phyloP scores from a whole-genome alignment of 2,888 invertebrate species.

The Eupithecia vulgata region DNA sequence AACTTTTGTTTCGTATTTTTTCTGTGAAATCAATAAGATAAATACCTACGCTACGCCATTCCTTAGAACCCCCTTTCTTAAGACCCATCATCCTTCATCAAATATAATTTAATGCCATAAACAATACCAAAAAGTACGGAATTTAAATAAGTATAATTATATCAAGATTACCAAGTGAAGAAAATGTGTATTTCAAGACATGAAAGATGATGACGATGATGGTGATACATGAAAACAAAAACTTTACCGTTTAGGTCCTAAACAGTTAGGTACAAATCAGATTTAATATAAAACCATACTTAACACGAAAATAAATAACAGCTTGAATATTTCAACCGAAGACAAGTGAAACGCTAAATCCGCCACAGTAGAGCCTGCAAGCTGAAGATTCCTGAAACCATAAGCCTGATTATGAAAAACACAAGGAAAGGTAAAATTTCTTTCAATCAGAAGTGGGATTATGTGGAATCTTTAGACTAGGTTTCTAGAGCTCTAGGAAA shows the following conservation, averaged over 20 bases:
- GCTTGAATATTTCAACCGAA: not conserved
- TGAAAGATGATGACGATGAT: not conserved
- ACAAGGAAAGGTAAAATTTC: not conserved
- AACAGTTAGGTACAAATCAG: not conserved
- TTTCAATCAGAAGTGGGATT: not conserved
- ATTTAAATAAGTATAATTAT: not conserved
- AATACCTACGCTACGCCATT: not conserved
- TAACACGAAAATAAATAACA: not conserved
- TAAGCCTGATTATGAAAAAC: not conserved
- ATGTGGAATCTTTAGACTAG: not conserved
- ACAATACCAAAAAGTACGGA: not conserved
- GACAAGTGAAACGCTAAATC: not conserved
- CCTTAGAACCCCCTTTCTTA: not conserved
- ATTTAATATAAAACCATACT: not conserved
- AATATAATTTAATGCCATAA: not conserved
- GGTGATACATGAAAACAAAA: not conserved
- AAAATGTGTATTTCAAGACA: not conserved
- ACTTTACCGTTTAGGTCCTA: not conserved
- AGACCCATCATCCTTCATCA: not conserved
- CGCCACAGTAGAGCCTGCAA: not conserved
- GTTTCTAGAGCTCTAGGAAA: not conserved
- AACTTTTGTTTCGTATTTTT: conserved; percentile 39
- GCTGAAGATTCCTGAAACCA: not conserved
- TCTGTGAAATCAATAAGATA: not conserved
- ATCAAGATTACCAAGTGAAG: not conserved